Base-by-base conservation (phyloP, 2,797 vertebrate species). In the Danio albolineatus region DNA sequence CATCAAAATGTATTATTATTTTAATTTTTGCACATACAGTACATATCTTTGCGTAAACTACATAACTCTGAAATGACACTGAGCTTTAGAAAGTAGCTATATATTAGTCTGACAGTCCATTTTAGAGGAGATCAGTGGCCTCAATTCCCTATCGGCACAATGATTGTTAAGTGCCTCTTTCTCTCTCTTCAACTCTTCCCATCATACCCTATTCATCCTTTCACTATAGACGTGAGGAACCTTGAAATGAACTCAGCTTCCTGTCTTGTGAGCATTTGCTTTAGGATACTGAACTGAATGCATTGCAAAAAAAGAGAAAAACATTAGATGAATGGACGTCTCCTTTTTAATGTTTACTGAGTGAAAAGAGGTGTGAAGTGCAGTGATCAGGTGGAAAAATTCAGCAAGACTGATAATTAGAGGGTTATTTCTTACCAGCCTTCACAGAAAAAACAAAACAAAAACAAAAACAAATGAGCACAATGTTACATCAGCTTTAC, bases 91-190 rank as follows among this genome's bases (percentile, higher is more conserved):
- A 84, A 76, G 73, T 56, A 54, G 17, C 73, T 66, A 65, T 77
- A 87, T 64, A 85, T 85, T 84, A 69, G 82, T 84, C 48, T 73
- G 83, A 73, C 10, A 71, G 83, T 75, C 10, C 44, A 72, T 78
- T 84, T 69, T 16, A 7, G 48, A 57, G 51, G 43, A 83, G 83
- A 81, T 56, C 78, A 81, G 83, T 75, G 64, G 46, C 39, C 44
- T 86, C 85, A 66, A 48, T 39, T 54, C 60, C 59, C 79, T 82
- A 85, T 7, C 64, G 81, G 6, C 1, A 2, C 28, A 7, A 38
- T 82, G 21, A 75, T 19, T 48, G 43, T 82, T 67, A 56, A 85
- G 77, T 84, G 76, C 48, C 17, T 65, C 28, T 46, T 67, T 46
- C 44, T 80, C 56, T 57, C 43, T 73, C 69, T 41, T 2, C 59